Evolutionary conservation across 2,888 invertebrate species (phyloP).

Genomic region (Lithophane socia): DNA sequence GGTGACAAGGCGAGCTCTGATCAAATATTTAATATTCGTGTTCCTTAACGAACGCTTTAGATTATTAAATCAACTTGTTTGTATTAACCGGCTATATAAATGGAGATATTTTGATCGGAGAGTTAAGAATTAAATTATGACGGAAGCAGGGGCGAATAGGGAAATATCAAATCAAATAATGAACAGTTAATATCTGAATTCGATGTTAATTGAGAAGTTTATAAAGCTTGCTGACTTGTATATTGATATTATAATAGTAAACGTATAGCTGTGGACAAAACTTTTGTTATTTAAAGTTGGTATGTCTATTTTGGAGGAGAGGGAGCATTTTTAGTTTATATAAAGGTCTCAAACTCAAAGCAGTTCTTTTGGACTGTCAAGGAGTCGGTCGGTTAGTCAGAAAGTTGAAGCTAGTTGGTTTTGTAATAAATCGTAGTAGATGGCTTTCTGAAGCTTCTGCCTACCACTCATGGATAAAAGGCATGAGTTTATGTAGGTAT

Average conservation of each 20-base stretch:
- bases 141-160: constrained; percentile 1
- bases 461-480: neutral
- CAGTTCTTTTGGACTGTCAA: neutral
- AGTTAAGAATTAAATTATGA: constrained; percentile 31
- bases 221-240: neutral
- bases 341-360: neutral
- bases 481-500: neutral
- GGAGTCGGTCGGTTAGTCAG: neutral
- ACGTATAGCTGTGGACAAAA: too few relatives aligned
- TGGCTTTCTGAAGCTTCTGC: neutral
- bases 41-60: constrained; percentile 69
- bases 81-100: constrained; percentile 46
- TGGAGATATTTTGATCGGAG: constrained; percentile 50
- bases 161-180: constrained; percentile 26
- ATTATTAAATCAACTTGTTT: constrained; percentile 60
- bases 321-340: too few relatives aligned
- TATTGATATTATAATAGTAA: too few relatives aligned
- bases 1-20: constrained; percentile 51
- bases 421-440: neutral
- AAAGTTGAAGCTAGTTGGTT: neutral
- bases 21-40: constrained; percentile 72
- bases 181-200: constrained; percentile 3
- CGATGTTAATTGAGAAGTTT: neutral
- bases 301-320: neutral
- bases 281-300: neutral